These are phyloP conservation scores for Eristalinus aeneus DNA, from an alignment of 2,888 invertebrate genomes.

Conservation along the genomic window DNA sequence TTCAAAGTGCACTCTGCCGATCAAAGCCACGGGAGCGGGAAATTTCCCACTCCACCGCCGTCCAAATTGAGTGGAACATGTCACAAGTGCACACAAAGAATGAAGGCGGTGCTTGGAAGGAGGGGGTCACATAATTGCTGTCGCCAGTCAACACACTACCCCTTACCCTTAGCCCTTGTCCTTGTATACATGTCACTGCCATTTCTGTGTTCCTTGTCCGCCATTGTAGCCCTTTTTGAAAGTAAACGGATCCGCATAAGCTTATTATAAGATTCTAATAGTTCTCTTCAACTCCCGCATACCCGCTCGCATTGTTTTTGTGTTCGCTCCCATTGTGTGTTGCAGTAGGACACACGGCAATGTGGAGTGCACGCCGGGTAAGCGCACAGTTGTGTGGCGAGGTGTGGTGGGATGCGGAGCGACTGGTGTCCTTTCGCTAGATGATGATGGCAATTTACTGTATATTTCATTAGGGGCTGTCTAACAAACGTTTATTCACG, in stretches of 20 bases:
- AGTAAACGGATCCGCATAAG: slow-evolving; percentile 59
- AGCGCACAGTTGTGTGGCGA: background rate
- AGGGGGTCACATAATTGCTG: slow-evolving; percentile 60
- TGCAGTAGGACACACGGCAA: slow-evolving; percentile 51
- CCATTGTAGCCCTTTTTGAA: slow-evolving; percentile 25
- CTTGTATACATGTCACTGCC: slow-evolving; percentile 37
- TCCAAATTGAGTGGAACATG: no score
- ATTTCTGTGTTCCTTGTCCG: slow-evolving; percentile 8
- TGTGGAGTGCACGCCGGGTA: slow-evolving; percentile 25
- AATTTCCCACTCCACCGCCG: no score
- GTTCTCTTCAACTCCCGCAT: slow-evolving; percentile 21
- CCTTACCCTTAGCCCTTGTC: slow-evolving; percentile 48
- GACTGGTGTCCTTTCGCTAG: slow-evolving; percentile 43
- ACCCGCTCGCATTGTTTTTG: background rate
- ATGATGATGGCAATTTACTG: slow-evolving; percentile 66
- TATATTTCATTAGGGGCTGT: slow-evolving; percentile 62
- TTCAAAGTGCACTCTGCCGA: no score
- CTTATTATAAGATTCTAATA: slow-evolving; percentile 61
- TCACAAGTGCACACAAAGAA: no score
- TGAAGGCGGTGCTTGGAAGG: no score
- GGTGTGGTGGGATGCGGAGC: no score
- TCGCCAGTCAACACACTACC: slow-evolving; percentile 25
- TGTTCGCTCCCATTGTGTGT: slow-evolving; percentile 42
- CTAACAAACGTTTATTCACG: slow-evolving; percentile 62
- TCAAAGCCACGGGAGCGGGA: no score